Evolutionary conservation across 2,797 vertebrate genomes (phyloP), one percentile per base, ranked within the genome.

Genomic region (Spea hammondii): DNA sequence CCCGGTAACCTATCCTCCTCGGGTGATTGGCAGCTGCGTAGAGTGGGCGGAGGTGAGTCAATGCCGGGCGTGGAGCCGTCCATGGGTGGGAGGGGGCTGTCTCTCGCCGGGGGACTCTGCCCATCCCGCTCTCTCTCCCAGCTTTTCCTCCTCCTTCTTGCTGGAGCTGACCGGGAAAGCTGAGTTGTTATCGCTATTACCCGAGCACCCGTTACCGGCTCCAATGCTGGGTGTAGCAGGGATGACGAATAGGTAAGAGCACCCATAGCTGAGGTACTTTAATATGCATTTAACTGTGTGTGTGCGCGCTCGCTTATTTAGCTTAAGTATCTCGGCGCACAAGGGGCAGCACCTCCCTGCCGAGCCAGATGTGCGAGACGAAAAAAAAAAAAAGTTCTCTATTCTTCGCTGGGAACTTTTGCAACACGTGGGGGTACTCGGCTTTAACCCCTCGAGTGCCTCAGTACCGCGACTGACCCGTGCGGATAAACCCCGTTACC

Each of bases 201-300:
- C 47, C 8, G 12, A 46, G 47, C 51, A 7, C 14, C 12, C 9
- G 14, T 62, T 5, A 17, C 9, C 59, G 68, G 70, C 64, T 70
- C 74, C 51, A 72, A 89, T 88, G 88, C 57, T 89, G 84, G 85
- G 84, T 70, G 84, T 89, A 72, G 88, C 85, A 53, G 88, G 84
- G 71, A 88, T 89, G 88, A 86, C 87, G 85, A 86, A 89, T 87
- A 88, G 88, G 88, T 89, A 86, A 62, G 64, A 44, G 45, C 32
- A 4, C 10, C 6, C 6, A 53, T 6, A 53, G 51, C 10, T 53
- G 10, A 11, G 51, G 6, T 53, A 53, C 51, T 53, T 53, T 53
- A 7, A 7, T 53, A 32, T 32, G 32, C 3, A 32, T 32, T 32
- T 32, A 32, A 32, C 32, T 32, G 2, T 32, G 32, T 32, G 32